phyloP scores from a whole-genome alignment of 2,888 invertebrate genomes.

The Blastobasis lacticolella region DNA sequence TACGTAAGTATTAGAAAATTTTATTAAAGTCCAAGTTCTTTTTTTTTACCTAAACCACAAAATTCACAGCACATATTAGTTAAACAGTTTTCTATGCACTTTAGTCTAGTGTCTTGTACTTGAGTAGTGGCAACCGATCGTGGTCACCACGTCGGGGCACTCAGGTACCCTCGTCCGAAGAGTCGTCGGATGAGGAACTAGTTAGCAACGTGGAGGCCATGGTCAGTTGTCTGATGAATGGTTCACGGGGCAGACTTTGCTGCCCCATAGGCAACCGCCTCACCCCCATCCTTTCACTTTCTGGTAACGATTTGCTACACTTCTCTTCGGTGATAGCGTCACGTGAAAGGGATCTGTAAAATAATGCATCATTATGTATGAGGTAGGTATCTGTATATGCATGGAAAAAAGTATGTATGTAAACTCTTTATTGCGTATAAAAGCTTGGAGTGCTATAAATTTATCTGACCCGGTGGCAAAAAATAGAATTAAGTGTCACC shows the following conservation, averaged over 20 bases:
- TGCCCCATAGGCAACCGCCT: conserved; percentile 71
- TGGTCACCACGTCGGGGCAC: conserved; percentile 66
- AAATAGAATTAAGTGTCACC: no score
- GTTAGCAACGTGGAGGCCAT: conserved; percentile 77
- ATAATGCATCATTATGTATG: background rate
- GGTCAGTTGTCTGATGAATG: conserved; percentile 74
- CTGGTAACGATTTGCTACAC: conserved; percentile 76
- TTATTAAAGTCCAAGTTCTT: conserved; percentile 1
- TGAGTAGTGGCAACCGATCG: conserved; percentile 67
- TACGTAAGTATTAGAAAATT: no score
- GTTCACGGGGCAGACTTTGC: conserved; percentile 74
- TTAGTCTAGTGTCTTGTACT: conserved; percentile 60
- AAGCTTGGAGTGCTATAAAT: no score
- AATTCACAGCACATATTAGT: conserved; percentile 44
- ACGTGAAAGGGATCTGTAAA: conserved; percentile 73
- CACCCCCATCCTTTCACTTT: conserved; percentile 69
- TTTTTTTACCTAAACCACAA: conserved; percentile 29
- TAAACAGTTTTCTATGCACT: background rate
- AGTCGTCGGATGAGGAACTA: conserved; percentile 74
- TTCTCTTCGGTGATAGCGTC: conserved; percentile 84
- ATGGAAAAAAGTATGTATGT: no score
- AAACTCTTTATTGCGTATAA: no score
- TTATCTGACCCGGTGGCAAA: no score
- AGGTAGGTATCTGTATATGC: no score
- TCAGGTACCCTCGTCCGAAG: conserved; percentile 69